phyloP scores from a whole-genome alignment of 2,113 vertebrate species.

The Ceyx margarethae region DNA sequence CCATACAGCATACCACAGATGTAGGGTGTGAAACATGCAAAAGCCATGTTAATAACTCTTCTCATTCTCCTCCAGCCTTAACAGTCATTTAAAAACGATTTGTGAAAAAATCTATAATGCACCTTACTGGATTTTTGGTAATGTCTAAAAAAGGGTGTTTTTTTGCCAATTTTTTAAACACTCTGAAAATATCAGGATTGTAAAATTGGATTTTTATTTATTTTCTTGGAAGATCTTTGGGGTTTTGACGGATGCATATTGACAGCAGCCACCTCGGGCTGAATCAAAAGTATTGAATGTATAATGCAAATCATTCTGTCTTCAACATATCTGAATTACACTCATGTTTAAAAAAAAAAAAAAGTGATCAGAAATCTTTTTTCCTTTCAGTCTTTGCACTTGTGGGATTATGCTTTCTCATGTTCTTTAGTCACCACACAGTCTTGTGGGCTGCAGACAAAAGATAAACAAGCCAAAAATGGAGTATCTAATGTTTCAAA shows the following conservation, averaged over 20 bases:
- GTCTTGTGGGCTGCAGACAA: background rate
- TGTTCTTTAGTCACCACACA: background rate
- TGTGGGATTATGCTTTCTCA: background rate
- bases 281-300: slow-evolving; percentile 26
- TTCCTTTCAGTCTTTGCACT: background rate
- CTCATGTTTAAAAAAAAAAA: background rate
- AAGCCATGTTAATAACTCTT: background rate
- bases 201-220: slow-evolving; percentile 42
- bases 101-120: slow-evolving; percentile 37
- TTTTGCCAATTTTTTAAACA: slow-evolving; percentile 32
- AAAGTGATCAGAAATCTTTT: slow-evolving; percentile 2
- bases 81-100: background rate
- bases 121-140: slow-evolving; percentile 1
- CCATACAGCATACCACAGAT: background rate
- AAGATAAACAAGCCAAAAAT: slow-evolving; percentile 29
- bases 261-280: slow-evolving; percentile 10
- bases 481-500: background rate
- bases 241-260: background rate
- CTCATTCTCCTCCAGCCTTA: background rate
- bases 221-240: slow-evolving; percentile 34
- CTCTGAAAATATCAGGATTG: slow-evolving; percentile 33
- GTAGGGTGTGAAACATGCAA: background rate
- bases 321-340: slow-evolving; percentile 13
- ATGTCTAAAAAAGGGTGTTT: background rate
- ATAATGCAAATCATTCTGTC: slow-evolving; percentile 4